Percentiles rank a stretch among this genome's conserved stretches.
These are phyloP conservation scores for Hybos culiciformis DNA, from an alignment of 2,888 invertebrate genomes.

Conservation along the genomic window DNA sequence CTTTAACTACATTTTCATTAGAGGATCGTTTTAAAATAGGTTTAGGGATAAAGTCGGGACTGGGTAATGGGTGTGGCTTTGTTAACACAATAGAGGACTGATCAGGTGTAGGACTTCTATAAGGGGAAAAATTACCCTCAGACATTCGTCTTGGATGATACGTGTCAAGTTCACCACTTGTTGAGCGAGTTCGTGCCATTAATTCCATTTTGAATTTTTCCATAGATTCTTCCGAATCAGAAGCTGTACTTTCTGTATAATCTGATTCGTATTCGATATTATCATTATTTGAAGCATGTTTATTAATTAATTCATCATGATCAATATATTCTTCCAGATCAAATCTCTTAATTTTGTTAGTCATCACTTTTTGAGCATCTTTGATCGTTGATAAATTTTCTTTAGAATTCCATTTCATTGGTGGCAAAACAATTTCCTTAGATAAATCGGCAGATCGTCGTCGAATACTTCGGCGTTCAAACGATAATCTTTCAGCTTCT, in stretches of 20 bases:
- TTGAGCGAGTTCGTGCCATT: slow-evolving; percentile 28
- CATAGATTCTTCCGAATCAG: slow-evolving; percentile 34
- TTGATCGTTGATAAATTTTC: slow-evolving; percentile 26
- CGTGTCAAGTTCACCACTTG: slow-evolving; percentile 46
- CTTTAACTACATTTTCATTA: slow-evolving; percentile 30
- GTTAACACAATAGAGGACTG: slow-evolving; percentile 45
- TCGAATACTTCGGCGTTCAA: slow-evolving; percentile 37
- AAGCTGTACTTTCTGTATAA: slow-evolving; percentile 49
- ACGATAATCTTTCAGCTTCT: slow-evolving; percentile 35
- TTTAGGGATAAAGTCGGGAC: slow-evolving; percentile 61
- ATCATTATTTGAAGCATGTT: slow-evolving; percentile 18
- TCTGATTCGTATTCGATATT: slow-evolving; percentile 42
- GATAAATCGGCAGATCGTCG: slow-evolving; percentile 39
- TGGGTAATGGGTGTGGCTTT: slow-evolving; percentile 47
- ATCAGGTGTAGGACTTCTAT: slow-evolving; percentile 36
- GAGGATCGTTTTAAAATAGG: slow-evolving; percentile 57
- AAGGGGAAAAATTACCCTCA: slow-evolving; percentile 29
- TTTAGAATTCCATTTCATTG: slow-evolving; percentile 28
- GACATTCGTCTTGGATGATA: slow-evolving; percentile 52
- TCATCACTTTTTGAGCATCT: slow-evolving; percentile 22
- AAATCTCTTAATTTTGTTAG: background rate
- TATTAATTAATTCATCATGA: slow-evolving; percentile 23
- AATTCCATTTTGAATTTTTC: slow-evolving; percentile 34
- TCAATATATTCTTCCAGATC: background rate
- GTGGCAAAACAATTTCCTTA: slow-evolving; percentile 17